phyloP scores from a whole-genome alignment of 2,888 invertebrate genomes.

The Antheraea assamensis region DNA sequence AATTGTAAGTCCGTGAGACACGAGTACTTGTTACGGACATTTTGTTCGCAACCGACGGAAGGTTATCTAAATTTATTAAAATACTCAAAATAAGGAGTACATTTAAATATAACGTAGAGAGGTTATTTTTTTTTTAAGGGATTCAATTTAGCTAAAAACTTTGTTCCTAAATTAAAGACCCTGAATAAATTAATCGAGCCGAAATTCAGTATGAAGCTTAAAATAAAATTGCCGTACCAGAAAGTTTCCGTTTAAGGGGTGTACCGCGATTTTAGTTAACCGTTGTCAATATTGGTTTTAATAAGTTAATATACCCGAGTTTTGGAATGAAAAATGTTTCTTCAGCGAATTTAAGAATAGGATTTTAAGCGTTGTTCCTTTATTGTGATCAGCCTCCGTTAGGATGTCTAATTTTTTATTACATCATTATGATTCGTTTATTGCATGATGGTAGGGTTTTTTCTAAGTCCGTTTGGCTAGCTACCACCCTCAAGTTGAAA shows the following conservation, averaged over 20 bases:
- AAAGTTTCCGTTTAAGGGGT: neutral
- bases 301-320: neutral
- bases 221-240: neutral
- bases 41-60: neutral
- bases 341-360: neutral
- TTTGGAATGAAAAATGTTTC: neutral
- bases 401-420: neutral
- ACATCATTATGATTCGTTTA: neutral
- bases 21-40: neutral
- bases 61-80: neutral
- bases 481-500: too few species aligned
- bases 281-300: conserved; percentile 10
- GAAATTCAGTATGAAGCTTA: neutral
- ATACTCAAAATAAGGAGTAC: neutral
- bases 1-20: neutral
- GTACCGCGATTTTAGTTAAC: conserved; percentile 2
- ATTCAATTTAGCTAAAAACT: conserved; percentile 4
- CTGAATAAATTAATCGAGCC: conserved; percentile 4
- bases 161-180: conserved; percentile 1
- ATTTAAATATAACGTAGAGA: neutral
- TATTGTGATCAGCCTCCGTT: neutral
- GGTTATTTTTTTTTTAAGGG: conserved; percentile 5
- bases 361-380: neutral
- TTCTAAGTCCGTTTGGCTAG: too few species aligned
- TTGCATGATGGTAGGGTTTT: too few species aligned